Conservation (phyloP, 1,140 invertebrate species). For the Lepidostoma basale region DNA sequence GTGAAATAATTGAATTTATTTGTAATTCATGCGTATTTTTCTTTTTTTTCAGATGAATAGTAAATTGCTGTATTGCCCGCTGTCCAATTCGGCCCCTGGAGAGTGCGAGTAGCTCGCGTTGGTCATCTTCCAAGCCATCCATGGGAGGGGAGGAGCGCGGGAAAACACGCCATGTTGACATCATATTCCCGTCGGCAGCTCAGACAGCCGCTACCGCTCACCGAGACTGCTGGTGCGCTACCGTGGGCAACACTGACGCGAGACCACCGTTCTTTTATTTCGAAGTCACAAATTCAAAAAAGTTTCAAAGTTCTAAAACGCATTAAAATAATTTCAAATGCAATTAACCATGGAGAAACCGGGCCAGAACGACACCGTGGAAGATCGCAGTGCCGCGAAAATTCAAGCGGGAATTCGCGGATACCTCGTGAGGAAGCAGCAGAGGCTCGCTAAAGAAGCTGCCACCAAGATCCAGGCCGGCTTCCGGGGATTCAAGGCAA, state of each 20-base stretch:
- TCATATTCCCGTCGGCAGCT: constrained; percentile 7
- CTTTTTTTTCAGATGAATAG: constrained; percentile 14
- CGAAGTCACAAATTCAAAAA: background rate
- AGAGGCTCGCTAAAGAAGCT: constrained; percentile 61
- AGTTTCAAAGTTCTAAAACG: background rate
- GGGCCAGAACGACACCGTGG: constrained; percentile 48
- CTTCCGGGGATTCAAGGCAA: constrained; percentile 64
- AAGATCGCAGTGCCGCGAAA: constrained; percentile 72
- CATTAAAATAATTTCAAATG: background rate
- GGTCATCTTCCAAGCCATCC: constrained; percentile 6
- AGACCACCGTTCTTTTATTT: background rate
- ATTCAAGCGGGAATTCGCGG: constrained; percentile 77
- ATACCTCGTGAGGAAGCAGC: constrained; percentile 70
- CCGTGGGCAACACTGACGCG: background rate
- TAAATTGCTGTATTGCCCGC: background rate
- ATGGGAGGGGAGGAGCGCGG: constrained; percentile 12
- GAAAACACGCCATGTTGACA: background rate
- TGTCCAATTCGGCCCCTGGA: background rate
- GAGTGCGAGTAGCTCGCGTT: background rate
- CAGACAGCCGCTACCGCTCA: background rate
- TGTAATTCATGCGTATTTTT: too few species aligned
- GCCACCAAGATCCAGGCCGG: constrained; percentile 68
- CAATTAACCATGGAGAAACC: constrained; percentile 24
- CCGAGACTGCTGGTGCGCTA: background rate
- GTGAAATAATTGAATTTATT: too few species aligned